Conservation (phyloP, 2,888 invertebrate species). For the Blastobasis lacticolella region DNA sequence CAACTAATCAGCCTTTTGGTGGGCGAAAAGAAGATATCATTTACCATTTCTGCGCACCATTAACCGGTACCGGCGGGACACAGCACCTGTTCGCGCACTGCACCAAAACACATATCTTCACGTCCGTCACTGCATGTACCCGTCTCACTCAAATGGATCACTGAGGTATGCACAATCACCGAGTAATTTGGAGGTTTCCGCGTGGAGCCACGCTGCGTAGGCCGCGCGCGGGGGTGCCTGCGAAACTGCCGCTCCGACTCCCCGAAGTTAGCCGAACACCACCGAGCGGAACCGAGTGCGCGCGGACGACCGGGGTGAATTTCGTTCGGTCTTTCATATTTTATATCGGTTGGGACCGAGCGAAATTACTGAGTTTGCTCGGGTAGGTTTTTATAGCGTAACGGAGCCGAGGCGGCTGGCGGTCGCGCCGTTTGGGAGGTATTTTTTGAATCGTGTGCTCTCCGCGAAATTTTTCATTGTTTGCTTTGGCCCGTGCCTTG, state of each 20-base stretch:
- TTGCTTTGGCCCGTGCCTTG: constrained; percentile 43
- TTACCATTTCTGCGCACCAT: constrained; percentile 66
- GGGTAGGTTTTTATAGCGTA: constrained; percentile 65
- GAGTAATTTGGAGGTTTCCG: constrained; percentile 27
- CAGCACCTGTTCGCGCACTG: constrained; percentile 27
- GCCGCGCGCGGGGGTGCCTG: constrained; percentile 31
- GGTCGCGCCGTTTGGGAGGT: constrained; percentile 50
- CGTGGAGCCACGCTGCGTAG: constrained; percentile 30
- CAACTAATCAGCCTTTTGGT: constrained; percentile 6
- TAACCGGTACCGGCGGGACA: constrained; percentile 30
- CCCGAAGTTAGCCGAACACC: constrained; percentile 35
- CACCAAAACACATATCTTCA: constrained; percentile 48
- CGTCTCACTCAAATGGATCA: constrained; percentile 26
- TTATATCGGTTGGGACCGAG: constrained; percentile 64
- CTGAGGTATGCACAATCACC: constrained; percentile 48
- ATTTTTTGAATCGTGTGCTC: constrained; percentile 46
- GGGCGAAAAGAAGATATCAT: constrained; percentile 31
- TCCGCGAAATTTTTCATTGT: constrained; percentile 56
- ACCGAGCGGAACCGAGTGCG: constrained; percentile 39
- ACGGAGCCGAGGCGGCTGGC: constrained; percentile 45
- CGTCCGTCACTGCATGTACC: constrained; percentile 34
- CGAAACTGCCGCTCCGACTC: constrained; percentile 65
- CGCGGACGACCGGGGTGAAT: constrained; percentile 42
- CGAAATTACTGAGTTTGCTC: constrained; percentile 69
- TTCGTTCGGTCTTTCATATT: constrained; percentile 71